Evolutionary conservation across 1,140 invertebrate genomes (phyloP), one percentile per base, ranked within the genome.

Genomic region (Bombus breviceps): DNA sequence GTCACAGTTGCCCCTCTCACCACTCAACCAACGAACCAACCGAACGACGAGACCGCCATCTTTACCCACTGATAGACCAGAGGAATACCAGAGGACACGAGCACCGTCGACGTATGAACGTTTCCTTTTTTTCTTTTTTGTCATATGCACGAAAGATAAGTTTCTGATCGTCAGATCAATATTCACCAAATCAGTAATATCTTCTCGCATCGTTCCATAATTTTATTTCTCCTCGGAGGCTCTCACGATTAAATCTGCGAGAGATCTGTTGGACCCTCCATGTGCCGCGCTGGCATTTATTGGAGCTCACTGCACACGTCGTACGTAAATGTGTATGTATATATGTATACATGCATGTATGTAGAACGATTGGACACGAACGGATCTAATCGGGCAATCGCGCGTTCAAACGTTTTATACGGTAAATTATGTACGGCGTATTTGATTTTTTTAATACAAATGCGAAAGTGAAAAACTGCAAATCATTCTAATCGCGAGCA

Each of bases 41-140:
- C 87, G 84, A 89, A 91, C 89, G 91, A 92, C 78, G 86, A 85
- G 81, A 69, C 92, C 93, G 93, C 93, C 93, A 94, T 94, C 92
- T 94, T 94, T 94, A 90, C 86, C 89, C 91, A 88, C 84, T 87
- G 83, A 91, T 82, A 87, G 84, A 86, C 81, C 76, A 91, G 53
- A 74, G 68, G 66, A 81, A 62, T 81, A 87, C 85, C n/a, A n/a
- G n/a, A n/a, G 84, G 81, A 91, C 87, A 89, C 89, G 82, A 86
- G 81, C 78, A 90, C 81, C 59, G 72, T 18, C 73, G 68, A 88
- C 57, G 81, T 80, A 82, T 32, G 80, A 88, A 25, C 72, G 76
- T 86, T 88, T 90, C 78, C 39, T 77, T 72, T 34, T 34, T 64
- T 37, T 80, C 22, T 5, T 37, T 57, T 80, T 72, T 83, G 9